Percentiles rank a stretch among this genome's conserved stretches.
phyloP scores from a whole-genome alignment of 1,140 invertebrate species.

The Gryon sp. region DNA sequence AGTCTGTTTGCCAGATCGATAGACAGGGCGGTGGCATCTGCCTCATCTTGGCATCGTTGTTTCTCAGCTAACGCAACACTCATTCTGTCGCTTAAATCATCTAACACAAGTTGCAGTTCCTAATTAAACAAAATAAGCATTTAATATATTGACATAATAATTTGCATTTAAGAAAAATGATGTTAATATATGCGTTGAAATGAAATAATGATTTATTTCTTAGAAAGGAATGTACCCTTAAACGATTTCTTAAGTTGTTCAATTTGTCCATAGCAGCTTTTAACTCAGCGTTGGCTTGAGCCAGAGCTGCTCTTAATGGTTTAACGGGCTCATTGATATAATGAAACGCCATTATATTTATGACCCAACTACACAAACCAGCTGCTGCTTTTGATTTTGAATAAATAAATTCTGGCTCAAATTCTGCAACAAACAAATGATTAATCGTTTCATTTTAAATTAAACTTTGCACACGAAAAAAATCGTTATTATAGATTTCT shows the following conservation, averaged over 20 bases:
- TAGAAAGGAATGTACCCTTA: constrained; percentile 79
- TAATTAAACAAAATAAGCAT: constrained; percentile 63
- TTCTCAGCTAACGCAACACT: constrained; percentile 92
- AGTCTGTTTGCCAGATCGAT: constrained; percentile 95
- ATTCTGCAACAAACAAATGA: no score
- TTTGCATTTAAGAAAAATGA: no score
- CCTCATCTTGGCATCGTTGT: constrained; percentile 91
- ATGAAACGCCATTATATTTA: constrained; percentile 95
- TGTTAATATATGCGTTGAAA: no score
- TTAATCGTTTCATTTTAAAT: no score
- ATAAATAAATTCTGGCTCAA: constrained; percentile 91
- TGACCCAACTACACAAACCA: constrained; percentile 95
- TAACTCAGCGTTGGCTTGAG: constrained; percentile 91
- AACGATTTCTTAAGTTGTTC: constrained; percentile 82
- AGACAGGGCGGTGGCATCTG: constrained; percentile 89
- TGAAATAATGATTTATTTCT: constrained; percentile 23
- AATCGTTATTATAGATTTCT: no score
- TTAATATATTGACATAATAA: no score
- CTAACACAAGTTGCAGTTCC: constrained; percentile 90
- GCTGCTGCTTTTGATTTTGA: constrained; percentile 94
- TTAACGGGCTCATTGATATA: constrained; percentile 95
- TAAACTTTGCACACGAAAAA: no score
- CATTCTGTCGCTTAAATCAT: constrained; percentile 88
- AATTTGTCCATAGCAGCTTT: constrained; percentile 89
- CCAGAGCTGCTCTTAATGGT: constrained; percentile 90